phyloP scores from a whole-genome alignment of 2,113 vertebrate genomes.

The Tragelaphus buxtoni region DNA sequence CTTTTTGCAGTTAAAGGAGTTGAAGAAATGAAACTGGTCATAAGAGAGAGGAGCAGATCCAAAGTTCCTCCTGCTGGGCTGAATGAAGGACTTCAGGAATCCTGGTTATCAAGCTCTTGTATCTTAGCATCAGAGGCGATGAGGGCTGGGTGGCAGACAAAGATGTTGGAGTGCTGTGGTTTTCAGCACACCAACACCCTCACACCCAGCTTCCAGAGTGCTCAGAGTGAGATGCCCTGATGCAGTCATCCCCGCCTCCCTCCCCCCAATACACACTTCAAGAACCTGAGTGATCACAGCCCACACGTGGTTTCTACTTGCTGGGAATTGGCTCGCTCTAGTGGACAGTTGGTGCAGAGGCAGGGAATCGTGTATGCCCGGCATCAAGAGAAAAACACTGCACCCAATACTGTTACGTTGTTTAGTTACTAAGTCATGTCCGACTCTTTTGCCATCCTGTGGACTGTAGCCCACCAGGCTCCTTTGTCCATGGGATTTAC shows the following conservation, averaged over 20 bases:
- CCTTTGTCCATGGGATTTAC: not conserved
- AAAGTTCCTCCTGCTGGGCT: not conserved
- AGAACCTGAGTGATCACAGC: fast-evolving
- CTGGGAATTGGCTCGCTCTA: not conserved
- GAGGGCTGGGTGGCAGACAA: not conserved
- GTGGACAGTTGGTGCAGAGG: not conserved
- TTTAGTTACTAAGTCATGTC: not conserved
- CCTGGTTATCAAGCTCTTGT: not conserved
- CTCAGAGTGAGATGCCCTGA: not conserved
- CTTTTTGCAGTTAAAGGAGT: not conserved
- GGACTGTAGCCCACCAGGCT: not conserved
- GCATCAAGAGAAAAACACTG: not conserved
- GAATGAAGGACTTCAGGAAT: not conserved
- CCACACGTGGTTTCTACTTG: not conserved
- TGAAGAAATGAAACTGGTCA: not conserved
- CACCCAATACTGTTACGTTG: fast-evolving
- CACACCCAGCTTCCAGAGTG: too few relatives aligned
- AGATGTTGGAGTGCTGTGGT: not conserved
- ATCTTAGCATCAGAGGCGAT: not conserved
- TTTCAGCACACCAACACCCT: not conserved
- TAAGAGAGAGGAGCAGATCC: not conserved
- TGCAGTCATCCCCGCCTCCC: too few relatives aligned
- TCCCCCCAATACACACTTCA: not conserved
- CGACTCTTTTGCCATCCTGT: not conserved
- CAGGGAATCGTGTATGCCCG: fast-evolving